phyloP scores from a whole-genome alignment of 2,113 vertebrate genomes.

The Misgurnus anguillicaudatus region DNA sequence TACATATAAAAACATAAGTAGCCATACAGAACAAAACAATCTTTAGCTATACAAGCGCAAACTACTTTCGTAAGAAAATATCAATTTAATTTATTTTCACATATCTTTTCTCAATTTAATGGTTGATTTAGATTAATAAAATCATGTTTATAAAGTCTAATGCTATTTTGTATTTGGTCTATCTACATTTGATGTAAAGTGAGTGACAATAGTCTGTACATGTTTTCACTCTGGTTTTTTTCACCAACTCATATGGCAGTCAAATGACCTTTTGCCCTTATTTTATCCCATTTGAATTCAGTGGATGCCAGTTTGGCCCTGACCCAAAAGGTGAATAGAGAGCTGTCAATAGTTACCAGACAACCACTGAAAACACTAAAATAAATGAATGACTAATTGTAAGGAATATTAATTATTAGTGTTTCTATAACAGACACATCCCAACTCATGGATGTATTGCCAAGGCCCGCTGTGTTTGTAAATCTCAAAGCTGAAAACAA shows the following conservation, averaged over 20 bases:
- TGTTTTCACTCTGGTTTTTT: slow-evolving; percentile 34
- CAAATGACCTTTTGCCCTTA: slow-evolving; percentile 10
- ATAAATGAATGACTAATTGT: slow-evolving; percentile 34
- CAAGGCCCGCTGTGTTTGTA: too few relatives aligned
- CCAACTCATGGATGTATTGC: too few relatives aligned
- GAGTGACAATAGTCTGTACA: slow-evolving; percentile 49
- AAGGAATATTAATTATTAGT: slow-evolving; percentile 34
- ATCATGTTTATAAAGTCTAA: too few relatives aligned
- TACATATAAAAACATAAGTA: too few relatives aligned
- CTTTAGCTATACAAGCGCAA: too few relatives aligned
- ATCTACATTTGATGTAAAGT: slow-evolving; percentile 25
- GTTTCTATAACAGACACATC: too few relatives aligned
- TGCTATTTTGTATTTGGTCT: neutral
- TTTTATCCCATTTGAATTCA: slow-evolving; percentile 58
- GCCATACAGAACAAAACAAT: too few relatives aligned
- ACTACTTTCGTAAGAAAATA: too few relatives aligned
- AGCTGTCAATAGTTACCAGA: slow-evolving; percentile 37
- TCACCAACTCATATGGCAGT: slow-evolving; percentile 32
- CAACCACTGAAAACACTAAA: slow-evolving; percentile 49
- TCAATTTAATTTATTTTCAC: too few relatives aligned
- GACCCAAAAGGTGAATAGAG: slow-evolving; percentile 49
- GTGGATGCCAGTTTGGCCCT: slow-evolving; percentile 47
- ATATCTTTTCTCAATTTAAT: too few relatives aligned
- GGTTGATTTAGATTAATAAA: too few relatives aligned
- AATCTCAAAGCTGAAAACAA: too few relatives aligned